Base-by-base conservation (phyloP, 2,113 vertebrate genomes). In the Periophthalmodon schlosseri region DNA sequence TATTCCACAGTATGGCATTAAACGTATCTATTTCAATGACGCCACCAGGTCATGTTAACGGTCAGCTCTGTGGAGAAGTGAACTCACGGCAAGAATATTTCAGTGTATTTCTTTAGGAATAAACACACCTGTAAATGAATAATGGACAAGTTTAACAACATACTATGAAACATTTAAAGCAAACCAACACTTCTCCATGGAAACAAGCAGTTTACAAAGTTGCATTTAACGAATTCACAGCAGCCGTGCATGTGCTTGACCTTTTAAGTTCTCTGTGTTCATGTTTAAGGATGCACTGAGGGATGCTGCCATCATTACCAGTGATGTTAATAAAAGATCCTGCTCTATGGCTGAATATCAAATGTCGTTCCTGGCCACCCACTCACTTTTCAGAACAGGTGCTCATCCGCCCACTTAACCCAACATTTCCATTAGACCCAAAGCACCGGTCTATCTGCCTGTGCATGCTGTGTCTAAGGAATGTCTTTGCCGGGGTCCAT, bases 351-450 rank as follows among this genome's bases (percentile, higher is more conserved):
- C 73, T 76, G 72, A 21, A 74, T 80, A 87, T 90, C 86, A 91
- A 86, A 90, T 79, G 71, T 76, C 76, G 75, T 69, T 90, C 87
- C 87, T 79, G 68, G 80, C 82, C 77, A 78, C 76, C 82, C 74
- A 74, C 79, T 82, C 82, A 73, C 82, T 85, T 72, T 69, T 86
- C 76, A 70, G 72, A 88, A 74, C 82, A 80, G 76, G 83, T 75
- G 75, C 73, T 80, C 75, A 57, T 79, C 72, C 77, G 66, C 66
- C 72, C 70, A 70, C 63, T 85, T 81, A 75, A 21, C 73, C 69
- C 68, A 68, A 87, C 85, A 86, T 88, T 84, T 90, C 91, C 86
- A 88, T 90, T 89, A 84, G 78, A 67, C 81, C 79, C 78, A 65
- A 77, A 84, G 78, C 79, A 79, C 75, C 80, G 39, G 58, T 21